These are phyloP conservation scores for Australoheros scitulus DNA, from an alignment of 2,113 vertebrate genomes.

Conservation along the genomic window DNA sequence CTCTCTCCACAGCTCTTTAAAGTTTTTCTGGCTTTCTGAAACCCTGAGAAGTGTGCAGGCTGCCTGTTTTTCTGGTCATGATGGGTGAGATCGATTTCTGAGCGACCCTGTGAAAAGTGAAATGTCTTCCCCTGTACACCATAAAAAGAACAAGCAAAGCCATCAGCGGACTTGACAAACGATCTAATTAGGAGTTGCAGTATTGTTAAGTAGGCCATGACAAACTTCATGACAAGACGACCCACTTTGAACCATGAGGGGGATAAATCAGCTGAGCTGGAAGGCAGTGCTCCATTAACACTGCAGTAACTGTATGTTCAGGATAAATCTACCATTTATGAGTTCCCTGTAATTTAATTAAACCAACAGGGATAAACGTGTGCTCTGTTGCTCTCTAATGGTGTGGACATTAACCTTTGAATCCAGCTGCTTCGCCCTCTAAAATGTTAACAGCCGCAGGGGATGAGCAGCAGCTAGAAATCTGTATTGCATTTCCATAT, in stretches of 20 bases:
- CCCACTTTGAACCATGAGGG: slow-evolving; percentile 60
- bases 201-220: slow-evolving; percentile 73
- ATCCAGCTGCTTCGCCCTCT: slow-evolving; percentile 63
- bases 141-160: slow-evolving; percentile 42
- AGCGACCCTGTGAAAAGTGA: slow-evolving; percentile 20
- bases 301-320: slow-evolving; percentile 55
- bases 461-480: slow-evolving; percentile 13
- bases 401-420: slow-evolving; percentile 74
- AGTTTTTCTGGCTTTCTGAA: background rate
- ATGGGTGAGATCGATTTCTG: background rate
- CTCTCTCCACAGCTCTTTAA: background rate
- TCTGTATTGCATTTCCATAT: slow-evolving; percentile 26
- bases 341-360: slow-evolving; percentile 76
- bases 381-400: slow-evolving; percentile 67
- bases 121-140: slow-evolving; percentile 2
- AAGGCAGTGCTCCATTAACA: slow-evolving; percentile 61
- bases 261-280: slow-evolving; percentile 67
- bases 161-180: slow-evolving; percentile 58
- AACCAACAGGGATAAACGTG: slow-evolving; percentile 71
- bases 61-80: background rate
- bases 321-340: slow-evolving; percentile 67
- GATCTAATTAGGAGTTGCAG: slow-evolving; percentile 66
- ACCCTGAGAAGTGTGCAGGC: background rate
- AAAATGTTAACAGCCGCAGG: slow-evolving; percentile 64
- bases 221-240: slow-evolving; percentile 61